These are phyloP conservation scores for Zygothrica quintamaculata DNA, from an alignment of 2,888 invertebrate species.

Conservation along the genomic window DNA sequence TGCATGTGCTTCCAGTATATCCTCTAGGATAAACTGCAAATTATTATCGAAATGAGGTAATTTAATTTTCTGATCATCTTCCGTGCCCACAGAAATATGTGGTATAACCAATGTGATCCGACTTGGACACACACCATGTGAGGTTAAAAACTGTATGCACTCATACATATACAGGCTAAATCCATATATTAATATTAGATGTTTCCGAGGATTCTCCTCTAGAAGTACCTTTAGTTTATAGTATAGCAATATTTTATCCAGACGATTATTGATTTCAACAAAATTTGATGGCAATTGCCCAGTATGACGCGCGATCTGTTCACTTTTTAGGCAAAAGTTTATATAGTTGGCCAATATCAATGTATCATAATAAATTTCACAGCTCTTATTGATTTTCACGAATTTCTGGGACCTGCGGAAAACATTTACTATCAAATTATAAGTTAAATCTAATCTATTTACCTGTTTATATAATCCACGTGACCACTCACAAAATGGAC, in stretches of 20 bases:
- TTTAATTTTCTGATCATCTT: slow-evolving; percentile 41
- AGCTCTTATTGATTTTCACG: slow-evolving; percentile 60
- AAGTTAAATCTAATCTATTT: slow-evolving; percentile 1
- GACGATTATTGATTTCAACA: slow-evolving; percentile 71
- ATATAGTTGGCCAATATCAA: slow-evolving; percentile 65
- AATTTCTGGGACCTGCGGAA: slow-evolving; percentile 54
- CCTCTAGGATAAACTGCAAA: slow-evolving; percentile 58
- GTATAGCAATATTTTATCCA: slow-evolving; percentile 75
- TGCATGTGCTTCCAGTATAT: slow-evolving; percentile 58
- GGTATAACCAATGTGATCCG: slow-evolving; percentile 62
- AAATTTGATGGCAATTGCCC: slow-evolving; percentile 67
- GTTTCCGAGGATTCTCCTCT: slow-evolving; percentile 19
- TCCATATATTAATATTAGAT: slow-evolving; percentile 73
- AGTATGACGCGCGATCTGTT: background rate
- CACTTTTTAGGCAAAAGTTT: slow-evolving; percentile 36
- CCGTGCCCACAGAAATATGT: background rate
- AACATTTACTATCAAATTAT: background rate
- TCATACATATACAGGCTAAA: slow-evolving; percentile 68
- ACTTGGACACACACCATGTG: slow-evolving; percentile 51
- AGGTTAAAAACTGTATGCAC: slow-evolving; percentile 70
- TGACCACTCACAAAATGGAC: slow-evolving; percentile 66
- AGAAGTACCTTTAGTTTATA: slow-evolving; percentile 66
- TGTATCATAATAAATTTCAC: slow-evolving; percentile 72
- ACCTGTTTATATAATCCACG: slow-evolving; percentile 64
- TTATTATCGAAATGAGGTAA: slow-evolving; percentile 60